Conservation (phyloP, 2,888 invertebrate genomes). For the Chymomyza procnemis region DNA sequence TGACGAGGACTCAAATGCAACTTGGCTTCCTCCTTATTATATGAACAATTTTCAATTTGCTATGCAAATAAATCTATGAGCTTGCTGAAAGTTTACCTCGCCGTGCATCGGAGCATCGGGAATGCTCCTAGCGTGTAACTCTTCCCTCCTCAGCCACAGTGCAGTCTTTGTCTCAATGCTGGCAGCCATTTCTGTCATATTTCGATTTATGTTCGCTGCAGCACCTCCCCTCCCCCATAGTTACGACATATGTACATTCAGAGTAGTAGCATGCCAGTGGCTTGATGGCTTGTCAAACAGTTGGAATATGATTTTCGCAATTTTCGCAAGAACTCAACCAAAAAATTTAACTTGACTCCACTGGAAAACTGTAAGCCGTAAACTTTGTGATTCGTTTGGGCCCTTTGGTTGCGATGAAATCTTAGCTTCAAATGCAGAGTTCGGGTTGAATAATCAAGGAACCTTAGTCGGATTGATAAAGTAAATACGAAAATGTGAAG, state of each 20-base stretch:
- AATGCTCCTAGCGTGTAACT: not conserved
- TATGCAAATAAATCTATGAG: slow-evolving; percentile 52
- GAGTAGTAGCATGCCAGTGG: slow-evolving; percentile 38
- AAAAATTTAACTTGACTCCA: slow-evolving; percentile 71
- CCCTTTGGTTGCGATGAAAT: not conserved
- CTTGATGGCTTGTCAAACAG: slow-evolving; percentile 71
- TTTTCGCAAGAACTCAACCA: slow-evolving; percentile 73
- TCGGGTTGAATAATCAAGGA: no score
- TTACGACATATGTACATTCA: not conserved
- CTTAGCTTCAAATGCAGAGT: no score
- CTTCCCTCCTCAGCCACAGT: slow-evolving; percentile 16
- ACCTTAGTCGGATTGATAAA: no score
- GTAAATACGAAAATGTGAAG: no score
- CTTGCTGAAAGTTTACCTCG: slow-evolving; percentile 38
- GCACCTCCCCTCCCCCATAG: not conserved
- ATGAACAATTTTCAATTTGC: slow-evolving; percentile 58
- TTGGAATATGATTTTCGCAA: slow-evolving; percentile 73
- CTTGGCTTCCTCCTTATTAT: slow-evolving; percentile 39
- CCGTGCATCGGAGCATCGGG: slow-evolving; percentile 1
- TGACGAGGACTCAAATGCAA: not conserved
- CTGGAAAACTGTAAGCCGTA: slow-evolving; percentile 59
- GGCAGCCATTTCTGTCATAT: not conserved
- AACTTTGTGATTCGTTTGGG: slow-evolving; percentile 41
- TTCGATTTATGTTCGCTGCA: slow-evolving; percentile 1
- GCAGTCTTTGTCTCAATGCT: slow-evolving; percentile 1